Percentiles rank a stretch among this genome's conserved stretches.
Conservation (phyloP, 2,113 vertebrate species). For the Urocitellus parryii region DNA sequence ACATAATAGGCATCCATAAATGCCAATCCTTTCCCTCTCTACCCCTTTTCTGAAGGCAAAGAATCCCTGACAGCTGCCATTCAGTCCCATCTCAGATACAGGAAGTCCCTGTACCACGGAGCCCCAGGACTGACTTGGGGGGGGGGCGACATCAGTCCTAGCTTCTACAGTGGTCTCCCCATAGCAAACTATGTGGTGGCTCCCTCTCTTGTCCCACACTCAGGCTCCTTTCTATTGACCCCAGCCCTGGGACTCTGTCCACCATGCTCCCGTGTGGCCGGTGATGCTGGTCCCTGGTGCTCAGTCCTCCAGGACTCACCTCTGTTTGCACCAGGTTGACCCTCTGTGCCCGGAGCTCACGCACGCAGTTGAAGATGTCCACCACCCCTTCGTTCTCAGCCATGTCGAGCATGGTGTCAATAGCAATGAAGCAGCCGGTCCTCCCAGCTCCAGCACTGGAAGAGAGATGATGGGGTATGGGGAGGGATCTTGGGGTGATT, state of each 20-base stretch:
- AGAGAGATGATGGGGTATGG: not conserved
- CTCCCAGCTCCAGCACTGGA: slow-evolving; percentile 95
- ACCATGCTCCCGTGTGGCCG: not conserved
- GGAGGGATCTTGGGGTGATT: not conserved
- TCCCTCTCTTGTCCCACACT: not conserved
- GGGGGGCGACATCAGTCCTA: not conserved
- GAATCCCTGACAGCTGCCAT: not conserved
- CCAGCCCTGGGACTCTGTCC: not conserved
- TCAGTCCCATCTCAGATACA: not conserved
- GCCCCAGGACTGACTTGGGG: not conserved
- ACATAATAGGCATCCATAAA: not conserved
- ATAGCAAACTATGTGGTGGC: fast-evolving
- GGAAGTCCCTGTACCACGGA: not conserved
- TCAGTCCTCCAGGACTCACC: slow-evolving; percentile 86
- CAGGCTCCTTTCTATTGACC: not conserved
- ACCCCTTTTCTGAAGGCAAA: not conserved
- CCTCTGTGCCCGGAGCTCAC: slow-evolving; percentile 97
- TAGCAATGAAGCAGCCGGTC: slow-evolving; percentile 98
- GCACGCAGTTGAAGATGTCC: slow-evolving; percentile 98
- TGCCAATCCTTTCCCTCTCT: not conserved
- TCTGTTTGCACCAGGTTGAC: slow-evolving; percentile 99
- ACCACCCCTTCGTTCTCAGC: slow-evolving; percentile 98
- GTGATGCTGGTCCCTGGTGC: not conserved
- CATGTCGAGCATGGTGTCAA: slow-evolving; percentile 99
- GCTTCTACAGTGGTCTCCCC: not conserved